Base-by-base conservation (phyloP, 1,140 invertebrate genomes). In the Musca vetustissima region DNA sequence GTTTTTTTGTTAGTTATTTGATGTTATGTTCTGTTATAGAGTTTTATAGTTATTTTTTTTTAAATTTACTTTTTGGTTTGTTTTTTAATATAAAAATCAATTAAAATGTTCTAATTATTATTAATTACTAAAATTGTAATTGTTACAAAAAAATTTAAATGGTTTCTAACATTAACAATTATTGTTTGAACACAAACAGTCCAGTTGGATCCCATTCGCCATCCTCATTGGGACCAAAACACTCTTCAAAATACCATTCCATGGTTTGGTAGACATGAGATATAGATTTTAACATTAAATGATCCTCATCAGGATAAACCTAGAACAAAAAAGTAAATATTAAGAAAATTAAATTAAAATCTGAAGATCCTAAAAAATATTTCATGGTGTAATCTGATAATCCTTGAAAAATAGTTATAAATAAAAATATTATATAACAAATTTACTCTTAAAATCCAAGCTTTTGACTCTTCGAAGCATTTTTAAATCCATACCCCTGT, bases 301-400 rank as follows among this genome's bases (percentile, higher is more conserved):
- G 92, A 47, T 90, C 89, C 82, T 94, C 91, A 80, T 95, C 93
- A 1, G 93, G 91, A 80, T 96, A 96, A 1, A 93, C 88, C 91
- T 94, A 21, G 47, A 21, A 50, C 4, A 19, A 21, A 52, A 28
- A 47, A 59, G 22, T 15, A 52, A 64, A 48, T 32, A 32, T 3
- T 36, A 3, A 15, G 1, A 17, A 65, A 65, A 21, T 53, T 53
- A 53, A 22, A 49, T 6, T 14, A 4, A 4, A 49, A 24, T 11
- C 0, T 24, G 17, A 8, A 24, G 19, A 21, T 22, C 4, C 0
- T 57, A 21, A 22, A 22, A n/a, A 3, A 50, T 28, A 8, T 8
- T 8, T 28, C 8, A 3, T 28, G 28, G 28, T 28, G 3, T 28
- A n/a, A n/a, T n/a, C n/a, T n/a, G n/a, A n/a, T n/a, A n/a, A n/a